Evolutionary conservation across 2,888 invertebrate genomes (phyloP).

Genomic region (Cephus pulcher): DNA sequence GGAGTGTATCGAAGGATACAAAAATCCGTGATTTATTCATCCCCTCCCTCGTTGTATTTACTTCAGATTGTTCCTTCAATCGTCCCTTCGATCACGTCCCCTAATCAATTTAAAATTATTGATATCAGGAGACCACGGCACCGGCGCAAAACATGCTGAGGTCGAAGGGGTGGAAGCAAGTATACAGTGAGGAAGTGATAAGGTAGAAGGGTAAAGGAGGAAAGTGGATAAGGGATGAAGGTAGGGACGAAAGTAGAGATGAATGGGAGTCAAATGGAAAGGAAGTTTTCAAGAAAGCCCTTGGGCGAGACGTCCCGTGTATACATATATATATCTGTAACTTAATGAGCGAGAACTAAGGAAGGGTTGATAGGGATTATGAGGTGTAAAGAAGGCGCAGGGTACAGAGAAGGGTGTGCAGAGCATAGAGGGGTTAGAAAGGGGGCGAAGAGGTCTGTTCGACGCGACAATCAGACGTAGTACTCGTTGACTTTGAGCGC

Average conservation of each 20-base stretch:
- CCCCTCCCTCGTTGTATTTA: background rate
- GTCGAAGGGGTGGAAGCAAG: background rate
- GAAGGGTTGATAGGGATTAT: background rate
- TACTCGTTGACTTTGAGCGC: constrained; percentile 65
- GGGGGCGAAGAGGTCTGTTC: background rate
- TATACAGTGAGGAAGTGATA: background rate
- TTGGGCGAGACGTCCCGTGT: background rate
- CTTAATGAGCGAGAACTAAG: background rate
- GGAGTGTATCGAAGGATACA: background rate
- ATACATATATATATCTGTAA: background rate
- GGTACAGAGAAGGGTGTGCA: background rate
- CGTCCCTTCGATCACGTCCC: background rate
- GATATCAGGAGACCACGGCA: background rate
- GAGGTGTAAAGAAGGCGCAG: background rate
- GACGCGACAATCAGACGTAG: constrained; percentile 58
- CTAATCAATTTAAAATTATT: background rate
- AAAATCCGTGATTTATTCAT: background rate
- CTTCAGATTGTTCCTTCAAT: background rate
- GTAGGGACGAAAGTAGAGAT: background rate
- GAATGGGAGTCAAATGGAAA: background rate
- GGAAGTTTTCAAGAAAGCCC: background rate
- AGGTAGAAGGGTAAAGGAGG: background rate
- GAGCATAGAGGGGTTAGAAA: background rate
- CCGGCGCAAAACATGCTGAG: background rate
- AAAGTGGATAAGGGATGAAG: background rate